phyloP scores from a whole-genome alignment of 1,140 invertebrate genomes.

The Choristoneura fumiferana region DNA sequence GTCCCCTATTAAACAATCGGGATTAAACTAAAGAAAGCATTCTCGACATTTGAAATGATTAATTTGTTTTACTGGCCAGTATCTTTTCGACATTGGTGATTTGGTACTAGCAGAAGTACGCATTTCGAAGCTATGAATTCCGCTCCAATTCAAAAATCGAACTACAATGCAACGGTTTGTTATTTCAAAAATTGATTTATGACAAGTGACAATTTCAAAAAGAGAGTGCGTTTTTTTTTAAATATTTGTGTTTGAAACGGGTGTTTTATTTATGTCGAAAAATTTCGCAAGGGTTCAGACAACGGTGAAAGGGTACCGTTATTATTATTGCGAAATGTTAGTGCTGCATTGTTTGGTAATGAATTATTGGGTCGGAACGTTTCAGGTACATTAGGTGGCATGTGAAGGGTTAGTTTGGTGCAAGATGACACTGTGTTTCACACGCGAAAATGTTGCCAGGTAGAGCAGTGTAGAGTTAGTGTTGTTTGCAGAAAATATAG shows the following conservation, averaged over 20 bases:
- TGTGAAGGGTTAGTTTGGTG: slow-evolving; percentile 68
- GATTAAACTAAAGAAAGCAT: no score
- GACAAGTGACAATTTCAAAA: slow-evolving; percentile 65
- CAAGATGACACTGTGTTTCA: slow-evolving; percentile 70
- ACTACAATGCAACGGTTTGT: slow-evolving; percentile 60
- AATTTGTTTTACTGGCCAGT: no score
- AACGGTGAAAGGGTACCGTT: slow-evolving; percentile 65
- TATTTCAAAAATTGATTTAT: slow-evolving; percentile 70
- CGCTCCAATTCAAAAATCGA: slow-evolving; percentile 64
- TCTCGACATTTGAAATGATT: no score
- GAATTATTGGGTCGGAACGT: slow-evolving; percentile 75
- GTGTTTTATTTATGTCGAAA: slow-evolving; percentile 74
- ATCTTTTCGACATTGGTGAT: no score
- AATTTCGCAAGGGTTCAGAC: slow-evolving; percentile 73
- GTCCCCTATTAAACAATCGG: no score
- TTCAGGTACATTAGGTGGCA: slow-evolving; percentile 74
- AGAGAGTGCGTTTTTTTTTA: slow-evolving; percentile 59
- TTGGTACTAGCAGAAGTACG: no score
- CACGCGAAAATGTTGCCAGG: slow-evolving; percentile 69
- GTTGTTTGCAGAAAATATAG: not conserved
- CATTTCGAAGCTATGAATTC: slow-evolving; percentile 46
- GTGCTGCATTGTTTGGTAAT: slow-evolving; percentile 71
- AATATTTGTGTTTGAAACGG: slow-evolving; percentile 73
- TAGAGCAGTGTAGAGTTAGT: slow-evolving; percentile 31
- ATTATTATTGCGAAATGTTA: slow-evolving; percentile 74